phyloP scores from a whole-genome alignment of 2,113 vertebrate species.

The Elgaria multicarinata region DNA sequence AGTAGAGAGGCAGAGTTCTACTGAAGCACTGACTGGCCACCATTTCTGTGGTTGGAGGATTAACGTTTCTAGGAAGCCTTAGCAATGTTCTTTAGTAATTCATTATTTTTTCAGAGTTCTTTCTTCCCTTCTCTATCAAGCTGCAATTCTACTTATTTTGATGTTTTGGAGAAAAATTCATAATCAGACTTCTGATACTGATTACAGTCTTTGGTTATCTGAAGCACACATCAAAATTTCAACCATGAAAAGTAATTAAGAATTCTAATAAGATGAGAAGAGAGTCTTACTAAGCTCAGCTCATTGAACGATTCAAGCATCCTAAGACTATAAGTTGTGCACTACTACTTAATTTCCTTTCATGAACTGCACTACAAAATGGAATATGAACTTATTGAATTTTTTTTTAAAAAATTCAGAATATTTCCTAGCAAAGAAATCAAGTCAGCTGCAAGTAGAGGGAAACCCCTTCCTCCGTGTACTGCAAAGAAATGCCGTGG shows the following conservation, averaged over 20 bases:
- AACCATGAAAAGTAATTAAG: background rate
- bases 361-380: no score
- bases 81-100: background rate
- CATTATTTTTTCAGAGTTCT: no score
- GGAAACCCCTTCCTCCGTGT: background rate
- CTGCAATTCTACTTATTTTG: no score
- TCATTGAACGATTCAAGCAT: background rate
- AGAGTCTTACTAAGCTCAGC: background rate
- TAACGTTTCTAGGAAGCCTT: background rate
- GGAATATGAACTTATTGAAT: background rate
- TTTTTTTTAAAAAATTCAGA: no score
- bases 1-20: background rate
- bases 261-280: background rate
- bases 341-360: no score
- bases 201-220: no score
- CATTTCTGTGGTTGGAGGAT: background rate
- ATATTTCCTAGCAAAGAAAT: background rate
- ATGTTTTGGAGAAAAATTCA: no score
- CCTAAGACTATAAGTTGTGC: no score
- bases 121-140: no score
- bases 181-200: no score
- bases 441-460: background rate
- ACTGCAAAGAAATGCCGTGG: background rate
- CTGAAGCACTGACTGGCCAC: background rate
- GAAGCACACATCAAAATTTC: no score